Conservation (phyloP, 64 coral and sea anemone species). For the Porites lutea region DNA sequence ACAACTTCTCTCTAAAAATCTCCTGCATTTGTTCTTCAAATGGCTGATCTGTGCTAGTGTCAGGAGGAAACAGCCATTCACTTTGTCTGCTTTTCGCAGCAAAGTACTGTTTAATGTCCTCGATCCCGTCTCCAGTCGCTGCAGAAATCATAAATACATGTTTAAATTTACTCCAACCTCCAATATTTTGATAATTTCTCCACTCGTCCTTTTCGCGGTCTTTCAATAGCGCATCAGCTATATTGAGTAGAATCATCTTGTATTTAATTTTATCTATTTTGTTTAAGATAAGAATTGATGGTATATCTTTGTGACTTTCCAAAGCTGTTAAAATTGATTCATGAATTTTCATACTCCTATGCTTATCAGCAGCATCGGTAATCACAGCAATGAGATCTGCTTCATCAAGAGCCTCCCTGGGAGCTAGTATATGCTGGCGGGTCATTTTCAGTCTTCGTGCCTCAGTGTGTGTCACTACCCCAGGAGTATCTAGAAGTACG, state of each 20-base stretch:
- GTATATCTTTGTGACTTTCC: slow-evolving; percentile 45
- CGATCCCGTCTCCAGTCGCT: slow-evolving; percentile 82
- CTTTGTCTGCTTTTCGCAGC: slow-evolving; percentile 57
- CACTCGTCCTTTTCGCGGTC: slow-evolving; percentile 88
- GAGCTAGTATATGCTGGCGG: slow-evolving; percentile 87
- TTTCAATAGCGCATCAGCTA: slow-evolving; percentile 65
- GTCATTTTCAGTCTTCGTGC: slow-evolving; percentile 91
- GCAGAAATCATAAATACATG: slow-evolving; percentile 96
- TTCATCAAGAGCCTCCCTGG: slow-evolving; percentile 81
- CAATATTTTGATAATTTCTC: slow-evolving; percentile 71
- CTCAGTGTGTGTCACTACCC: slow-evolving; percentile 73
- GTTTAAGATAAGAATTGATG: slow-evolving; percentile 88
- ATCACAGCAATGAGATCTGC: slow-evolving; percentile 87
- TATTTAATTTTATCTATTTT: slow-evolving; percentile 86
- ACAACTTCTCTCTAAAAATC: slow-evolving; percentile 94
- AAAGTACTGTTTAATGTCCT: slow-evolving; percentile 85
- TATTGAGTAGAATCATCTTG: slow-evolving; percentile 74
- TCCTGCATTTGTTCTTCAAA: slow-evolving; percentile 82
- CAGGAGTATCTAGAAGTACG: slow-evolving; percentile 92
- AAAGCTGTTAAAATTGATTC: slow-evolving; percentile 72
- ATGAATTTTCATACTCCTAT: slow-evolving; percentile 75
- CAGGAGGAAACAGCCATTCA: slow-evolving; percentile 80
- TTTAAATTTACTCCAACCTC: slow-evolving; percentile 89
- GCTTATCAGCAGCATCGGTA: slow-evolving; percentile 80
- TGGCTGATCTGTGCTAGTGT: slow-evolving; percentile 62